Conservation (phyloP, 2,113 vertebrate genomes). For the Labrus mixtus region DNA sequence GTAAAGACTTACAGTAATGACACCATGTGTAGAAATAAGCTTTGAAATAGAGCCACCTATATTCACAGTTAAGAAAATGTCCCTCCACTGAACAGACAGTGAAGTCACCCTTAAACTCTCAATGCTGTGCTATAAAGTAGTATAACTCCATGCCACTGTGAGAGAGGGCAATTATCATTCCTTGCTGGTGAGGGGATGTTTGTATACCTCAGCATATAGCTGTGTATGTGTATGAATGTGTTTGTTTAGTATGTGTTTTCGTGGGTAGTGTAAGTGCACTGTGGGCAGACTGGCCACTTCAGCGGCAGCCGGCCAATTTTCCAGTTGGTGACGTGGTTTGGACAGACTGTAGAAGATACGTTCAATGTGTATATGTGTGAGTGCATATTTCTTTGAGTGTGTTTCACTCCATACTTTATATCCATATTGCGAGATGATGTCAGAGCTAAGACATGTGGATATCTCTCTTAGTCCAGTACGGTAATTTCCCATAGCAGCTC, state of each 20-base stretch:
- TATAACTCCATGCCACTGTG: constrained; percentile 38
- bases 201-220: constrained; percentile 31
- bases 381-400: constrained; percentile 1
- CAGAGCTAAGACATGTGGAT: constrained; percentile 54
- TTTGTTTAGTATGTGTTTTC: constrained; percentile 19
- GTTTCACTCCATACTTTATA: constrained; percentile 28
- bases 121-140: constrained; percentile 27
- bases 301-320: constrained; percentile 46
- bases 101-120: constrained; percentile 21
- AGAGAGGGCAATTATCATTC: constrained; percentile 60
- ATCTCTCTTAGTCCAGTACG: constrained; percentile 34
- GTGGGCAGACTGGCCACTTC: constrained; percentile 44
- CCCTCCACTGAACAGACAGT: constrained; percentile 2
- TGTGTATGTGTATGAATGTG: constrained; percentile 20
- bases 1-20: background rate
- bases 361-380: constrained; percentile 10
- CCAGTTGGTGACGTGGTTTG: constrained; percentile 49
- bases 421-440: constrained; percentile 63
- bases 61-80: constrained; percentile 1
- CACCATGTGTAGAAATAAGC: background rate
- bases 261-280: constrained; percentile 30
- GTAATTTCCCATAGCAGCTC: constrained; percentile 55
- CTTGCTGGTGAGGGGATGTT: constrained; percentile 40
- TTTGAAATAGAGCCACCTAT: constrained; percentile 12
- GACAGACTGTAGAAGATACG: constrained; percentile 30